Evolutionary conservation across 1,140 invertebrate genomes (phyloP), one percentile per base, ranked within the genome.

Genomic region (Drosophila burlai): DNA sequence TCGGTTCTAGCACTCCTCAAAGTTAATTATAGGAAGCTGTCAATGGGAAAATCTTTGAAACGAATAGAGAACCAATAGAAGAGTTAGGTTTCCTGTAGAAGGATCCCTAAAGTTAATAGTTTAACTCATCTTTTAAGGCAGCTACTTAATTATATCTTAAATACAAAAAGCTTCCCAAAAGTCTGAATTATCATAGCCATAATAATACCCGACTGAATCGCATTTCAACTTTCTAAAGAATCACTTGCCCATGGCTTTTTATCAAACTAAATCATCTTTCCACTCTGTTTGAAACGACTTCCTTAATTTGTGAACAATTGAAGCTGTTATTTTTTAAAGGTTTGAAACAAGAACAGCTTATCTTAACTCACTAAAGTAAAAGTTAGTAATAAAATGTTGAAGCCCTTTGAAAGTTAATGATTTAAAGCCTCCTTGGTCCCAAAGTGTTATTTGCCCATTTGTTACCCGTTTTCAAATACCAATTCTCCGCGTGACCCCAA

Each of bases 401-500:
- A 8, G 21, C 0, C 10, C 4, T 49, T 36, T 21, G 5, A 24
- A 16, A 46, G 34, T 26, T 34, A 54, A 71, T 29, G 49, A 18
- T 40, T 45, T 42, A n/a, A 64, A 31, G 11, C 10, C 26, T 29
- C 10, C 58, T 68, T 40, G 24, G 45, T 11, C 31, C 40, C 31
- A 59, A 73, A 73, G 47, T 34, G 52, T 57, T 24, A 26, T 63
- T 38, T 61, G 42, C 38, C 29, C 43, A 57, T 63, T 40, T 36
- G 21, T 31, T 62, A 43, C 24, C 43, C 31, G 49, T 47, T 79
- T 67, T 45, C 40, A 50, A 55, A 73, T 60, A 40, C 49, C 64
- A 69, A 76, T 57, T 60, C 64, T 29, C 45, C 34, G 36, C 36
- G 7, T 76, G 63, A 77, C 74, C 62, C 31, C 36, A 24, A 43